phyloP scores from a whole-genome alignment of 2,888 invertebrate species.

The Colletes collaris region DNA sequence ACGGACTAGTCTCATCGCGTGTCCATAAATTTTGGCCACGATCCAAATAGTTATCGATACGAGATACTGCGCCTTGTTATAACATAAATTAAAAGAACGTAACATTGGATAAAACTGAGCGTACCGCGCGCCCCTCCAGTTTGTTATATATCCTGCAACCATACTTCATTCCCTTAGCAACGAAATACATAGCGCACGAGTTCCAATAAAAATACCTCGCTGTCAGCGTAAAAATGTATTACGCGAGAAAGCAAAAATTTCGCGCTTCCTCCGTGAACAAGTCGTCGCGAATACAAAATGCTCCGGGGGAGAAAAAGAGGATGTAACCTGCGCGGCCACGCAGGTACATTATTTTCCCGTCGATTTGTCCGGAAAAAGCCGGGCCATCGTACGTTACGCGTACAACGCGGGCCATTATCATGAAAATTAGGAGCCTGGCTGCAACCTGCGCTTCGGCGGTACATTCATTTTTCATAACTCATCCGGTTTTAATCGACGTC shows the following conservation, averaged over 20 bases:
- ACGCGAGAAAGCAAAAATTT: slow-evolving; percentile 28
- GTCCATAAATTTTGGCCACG: too few relatives aligned
- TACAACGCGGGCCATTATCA: slow-evolving; percentile 51
- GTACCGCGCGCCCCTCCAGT: too few relatives aligned
- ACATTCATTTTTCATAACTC: slow-evolving; percentile 72
- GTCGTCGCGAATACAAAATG: not conserved
- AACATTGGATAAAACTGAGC: too few relatives aligned
- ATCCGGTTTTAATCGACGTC: slow-evolving; percentile 63
- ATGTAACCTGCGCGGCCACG: not conserved
- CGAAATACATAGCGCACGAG: too few relatives aligned
- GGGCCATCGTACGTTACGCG: slow-evolving; percentile 27
- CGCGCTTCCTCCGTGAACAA: slow-evolving; percentile 11
- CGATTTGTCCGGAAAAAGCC: slow-evolving; percentile 45
- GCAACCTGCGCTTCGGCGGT: slow-evolving; percentile 36
- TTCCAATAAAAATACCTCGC: too few relatives aligned
- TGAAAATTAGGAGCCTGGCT: slow-evolving; percentile 64
- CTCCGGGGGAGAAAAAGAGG: not conserved
- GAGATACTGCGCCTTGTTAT: too few relatives aligned
- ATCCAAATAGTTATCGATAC: too few relatives aligned
- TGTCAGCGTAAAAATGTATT: slow-evolving; percentile 30
- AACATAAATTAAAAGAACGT: too few relatives aligned
- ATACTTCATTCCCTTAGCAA: too few relatives aligned
- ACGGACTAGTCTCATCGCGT: too few relatives aligned
- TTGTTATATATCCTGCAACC: too few relatives aligned
- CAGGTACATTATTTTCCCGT: slow-evolving; percentile 53